phyloP scores from a whole-genome alignment of 2,113 vertebrate genomes.

The Micronycteris hirsuta region DNA sequence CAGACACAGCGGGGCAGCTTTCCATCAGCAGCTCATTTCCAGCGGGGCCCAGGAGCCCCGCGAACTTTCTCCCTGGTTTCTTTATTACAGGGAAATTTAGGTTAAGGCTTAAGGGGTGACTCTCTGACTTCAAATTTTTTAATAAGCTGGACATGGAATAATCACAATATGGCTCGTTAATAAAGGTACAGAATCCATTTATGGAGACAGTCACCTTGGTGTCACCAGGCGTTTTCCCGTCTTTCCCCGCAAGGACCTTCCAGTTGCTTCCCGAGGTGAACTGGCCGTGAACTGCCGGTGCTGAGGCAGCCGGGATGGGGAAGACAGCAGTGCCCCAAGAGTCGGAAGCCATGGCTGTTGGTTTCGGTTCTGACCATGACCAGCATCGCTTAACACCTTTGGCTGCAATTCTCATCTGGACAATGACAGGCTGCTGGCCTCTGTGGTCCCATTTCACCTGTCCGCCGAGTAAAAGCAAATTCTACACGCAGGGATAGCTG shows the following conservation, averaged over 20 bases:
- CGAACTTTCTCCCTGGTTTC: not conserved
- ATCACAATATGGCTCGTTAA: not conserved
- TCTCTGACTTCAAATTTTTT: not conserved
- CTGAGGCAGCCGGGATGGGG: not conserved
- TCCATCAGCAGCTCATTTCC: not conserved
- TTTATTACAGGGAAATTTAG: not conserved
- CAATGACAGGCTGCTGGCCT: not conserved
- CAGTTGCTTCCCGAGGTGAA: not conserved
- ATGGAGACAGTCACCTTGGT: not conserved
- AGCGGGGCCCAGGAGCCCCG: too few species aligned
- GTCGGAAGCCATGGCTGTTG: not conserved
- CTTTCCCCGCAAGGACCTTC: not conserved
- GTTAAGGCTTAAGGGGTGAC: not conserved
- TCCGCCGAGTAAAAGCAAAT: not conserved
- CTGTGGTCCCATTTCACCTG: not conserved
- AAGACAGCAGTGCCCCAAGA: not conserved
- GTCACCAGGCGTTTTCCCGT: not conserved
- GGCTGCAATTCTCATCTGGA: not conserved
- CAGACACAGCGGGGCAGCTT: not conserved
- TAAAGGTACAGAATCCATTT: not conserved
- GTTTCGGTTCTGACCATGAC: too few species aligned
- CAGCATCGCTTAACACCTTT: not conserved
- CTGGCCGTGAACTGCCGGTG: not conserved
- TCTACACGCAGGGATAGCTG: not conserved
- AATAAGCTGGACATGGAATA: not conserved